A percentile compares a stretch with the other conserved stretches of the same genome.
These are phyloP conservation scores for Jacana jacana DNA, from an alignment of 2,113 vertebrate genomes.

Conservation along the genomic window DNA sequence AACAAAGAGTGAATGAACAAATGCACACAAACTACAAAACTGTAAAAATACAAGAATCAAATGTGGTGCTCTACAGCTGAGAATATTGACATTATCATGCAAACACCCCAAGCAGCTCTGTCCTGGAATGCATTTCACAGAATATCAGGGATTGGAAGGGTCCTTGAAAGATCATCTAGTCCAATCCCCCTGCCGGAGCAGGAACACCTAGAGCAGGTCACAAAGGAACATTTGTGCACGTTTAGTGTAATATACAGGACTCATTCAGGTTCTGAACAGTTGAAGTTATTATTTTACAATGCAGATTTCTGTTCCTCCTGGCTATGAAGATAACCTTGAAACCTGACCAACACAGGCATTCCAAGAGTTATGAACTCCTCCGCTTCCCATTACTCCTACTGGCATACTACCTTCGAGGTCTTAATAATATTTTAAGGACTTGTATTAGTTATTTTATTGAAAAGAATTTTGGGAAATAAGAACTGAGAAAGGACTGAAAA, in stretches of 20 bases:
- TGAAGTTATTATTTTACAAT: not conserved
- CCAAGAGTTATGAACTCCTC: not conserved
- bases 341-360: not conserved
- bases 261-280: not conserved
- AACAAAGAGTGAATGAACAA: not conserved
- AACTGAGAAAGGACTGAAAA: not conserved
- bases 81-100: not conserved
- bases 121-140: too few relatives aligned
- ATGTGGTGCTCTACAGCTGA: not conserved
- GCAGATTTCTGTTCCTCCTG: not conserved
- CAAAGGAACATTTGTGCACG: fast-evolving
- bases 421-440: not conserved
- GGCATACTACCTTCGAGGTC: not conserved
- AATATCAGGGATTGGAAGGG: too few relatives aligned
- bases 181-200: too few relatives aligned
- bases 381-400: not conserved
- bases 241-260: not conserved
- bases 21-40: not conserved
- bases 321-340: not conserved
- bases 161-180: too few relatives aligned
- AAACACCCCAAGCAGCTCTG: not conserved
- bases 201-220: too few relatives aligned
- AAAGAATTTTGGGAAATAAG: not conserved
- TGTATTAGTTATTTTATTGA: not conserved
- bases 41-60: not conserved